Conservation (phyloP, 2,888 invertebrate genomes). For the Trichogramma dendrolimi region DNA sequence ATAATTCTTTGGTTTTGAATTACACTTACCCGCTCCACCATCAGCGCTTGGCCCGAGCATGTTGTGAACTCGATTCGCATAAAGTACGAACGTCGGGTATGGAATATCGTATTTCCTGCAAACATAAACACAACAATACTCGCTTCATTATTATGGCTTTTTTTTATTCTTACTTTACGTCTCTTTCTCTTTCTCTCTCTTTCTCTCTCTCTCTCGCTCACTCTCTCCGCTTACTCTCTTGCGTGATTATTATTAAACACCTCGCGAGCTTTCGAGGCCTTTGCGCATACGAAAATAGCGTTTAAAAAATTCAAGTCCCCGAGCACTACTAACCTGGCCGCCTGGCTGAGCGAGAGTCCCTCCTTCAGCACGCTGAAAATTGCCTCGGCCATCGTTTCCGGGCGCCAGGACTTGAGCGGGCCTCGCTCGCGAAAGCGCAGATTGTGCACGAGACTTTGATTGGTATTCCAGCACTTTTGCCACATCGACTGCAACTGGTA, state of each 20-base stretch:
- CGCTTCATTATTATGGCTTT: too few relatives aligned
- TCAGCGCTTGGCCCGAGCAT: conserved; percentile 91
- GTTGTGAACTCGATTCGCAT: conserved; percentile 89
- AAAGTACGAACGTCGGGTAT: conserved; percentile 88
- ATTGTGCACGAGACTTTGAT: conserved; percentile 86
- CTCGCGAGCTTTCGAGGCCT: too few relatives aligned
- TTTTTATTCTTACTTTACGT: too few relatives aligned
- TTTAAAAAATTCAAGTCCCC: too few relatives aligned
- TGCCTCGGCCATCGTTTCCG: conserved; percentile 92
- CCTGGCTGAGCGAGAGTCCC: conserved; percentile 82
- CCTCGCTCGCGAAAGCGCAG: conserved; percentile 87
- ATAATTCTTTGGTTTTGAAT: conserved; percentile 34
- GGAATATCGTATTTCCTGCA: conserved; percentile 87
- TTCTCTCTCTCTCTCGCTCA: too few relatives aligned
- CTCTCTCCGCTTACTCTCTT: too few relatives aligned
- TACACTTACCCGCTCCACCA: conserved; percentile 76
- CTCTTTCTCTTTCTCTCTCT: too few relatives aligned
- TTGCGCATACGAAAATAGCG: too few relatives aligned
- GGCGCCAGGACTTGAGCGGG: conserved; percentile 88
- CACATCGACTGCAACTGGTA: conserved; percentile 92
- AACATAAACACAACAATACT: conserved; percentile 26
- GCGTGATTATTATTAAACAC: too few relatives aligned
- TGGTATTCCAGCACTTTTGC: conserved; percentile 95
- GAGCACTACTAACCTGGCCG: conserved; percentile 57
- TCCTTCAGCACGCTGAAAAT: conserved; percentile 89